Base-by-base conservation (phyloP, 2,113 vertebrate species). In the Gambusia holbrooki region DNA sequence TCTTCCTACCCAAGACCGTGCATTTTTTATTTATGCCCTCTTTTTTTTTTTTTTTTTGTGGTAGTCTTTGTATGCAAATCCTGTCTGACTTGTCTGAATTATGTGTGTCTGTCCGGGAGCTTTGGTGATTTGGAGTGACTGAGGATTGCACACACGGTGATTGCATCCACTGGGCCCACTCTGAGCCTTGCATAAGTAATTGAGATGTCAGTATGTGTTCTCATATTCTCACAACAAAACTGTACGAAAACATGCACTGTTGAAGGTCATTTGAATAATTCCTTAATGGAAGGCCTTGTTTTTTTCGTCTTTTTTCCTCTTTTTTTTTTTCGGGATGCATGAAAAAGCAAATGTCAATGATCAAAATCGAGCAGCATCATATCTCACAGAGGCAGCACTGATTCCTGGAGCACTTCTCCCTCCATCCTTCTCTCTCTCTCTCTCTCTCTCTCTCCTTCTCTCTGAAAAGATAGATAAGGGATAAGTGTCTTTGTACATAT, bases 211-310 rank as follows among this genome's bases (percentile, higher is more conserved):
- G 91, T 91, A 91, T 92, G 90, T 91, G 90, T 93, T 94, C 92
- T 92, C 88, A 92, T 92, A 92, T 92, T 90, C 90, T 90, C 90
- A 91, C 89, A 93, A 93, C 92, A 92, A 93, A 93, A 94, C 89
- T 91, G 90, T 87, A 93, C 89, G 87, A 93, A 93, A 93, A 92
- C 92, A 92, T 90, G 91, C 91, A 90, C 91, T 84, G 91, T 92
- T 93, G 92, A 94, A 92, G 92, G 91, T 94, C 92, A 94, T 94
- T 93, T 93, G 92, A 94, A 94, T 94, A 93, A 93, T 94, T 92
- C 92, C 90, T 91, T 93, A 94, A 93, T 94, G 92, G 92, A 90
- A 92, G 88, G 89, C 87, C 87, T 93, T 93, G 90, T 93, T 92
- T 93, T 91, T 92, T 54, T n/a, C n/a, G 9, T 9, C 2, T 11